Evolutionary conservation across 1,140 invertebrate species (phyloP), one percentile per base, ranked within the genome.

Genomic region (Cherax quadricarinatus): DNA sequence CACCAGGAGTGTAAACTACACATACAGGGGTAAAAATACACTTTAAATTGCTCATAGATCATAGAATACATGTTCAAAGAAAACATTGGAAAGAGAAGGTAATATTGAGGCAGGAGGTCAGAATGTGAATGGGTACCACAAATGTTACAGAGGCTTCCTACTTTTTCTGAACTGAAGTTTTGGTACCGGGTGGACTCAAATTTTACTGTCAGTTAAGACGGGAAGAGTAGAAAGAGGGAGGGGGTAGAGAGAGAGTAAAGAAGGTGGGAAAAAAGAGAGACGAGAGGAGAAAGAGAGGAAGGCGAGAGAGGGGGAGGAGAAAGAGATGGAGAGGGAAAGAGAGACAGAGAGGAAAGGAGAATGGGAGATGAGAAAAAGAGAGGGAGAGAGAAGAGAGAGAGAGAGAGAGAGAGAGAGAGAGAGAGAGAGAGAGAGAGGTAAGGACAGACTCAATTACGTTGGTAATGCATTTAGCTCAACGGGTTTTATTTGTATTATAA

Each of bases 321-420:
- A 41, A 41, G 30, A 41, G 30, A 41, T 41, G 30, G 30, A 41
- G 30, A 41, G 30, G 30, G 66, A 70, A 3, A n/a, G n/a, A n/a
- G n/a, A n/a, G n/a, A n/a, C 1, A n/a, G n/a, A n/a, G n/a, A n/a
- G 66, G n/a, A n/a, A 3, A n/a, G n/a, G 66, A 41, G 30, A 41
- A 2, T 1, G 0, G 30, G 30, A 41, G 30, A 41, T 41, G 30
- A 41, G 30, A 41, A 2, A 41, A 2, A 41, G 30, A 41, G 30
- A 41, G 30, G 30, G 30, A 41, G 66, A 3, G 66, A 70, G 66
- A n/a, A 70, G 66, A 70, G 66, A 70, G 66, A 70, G 66, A 70
- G 66, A 70, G 66, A 70, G n/a, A 70, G 66, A 70, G 66, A 70
- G 66, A 70, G 66, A 70, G 66, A 70, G 66, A 70, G 66, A 70